phyloP scores from a whole-genome alignment of 2,888 invertebrate genomes.

The Hypsopygia costalis region DNA sequence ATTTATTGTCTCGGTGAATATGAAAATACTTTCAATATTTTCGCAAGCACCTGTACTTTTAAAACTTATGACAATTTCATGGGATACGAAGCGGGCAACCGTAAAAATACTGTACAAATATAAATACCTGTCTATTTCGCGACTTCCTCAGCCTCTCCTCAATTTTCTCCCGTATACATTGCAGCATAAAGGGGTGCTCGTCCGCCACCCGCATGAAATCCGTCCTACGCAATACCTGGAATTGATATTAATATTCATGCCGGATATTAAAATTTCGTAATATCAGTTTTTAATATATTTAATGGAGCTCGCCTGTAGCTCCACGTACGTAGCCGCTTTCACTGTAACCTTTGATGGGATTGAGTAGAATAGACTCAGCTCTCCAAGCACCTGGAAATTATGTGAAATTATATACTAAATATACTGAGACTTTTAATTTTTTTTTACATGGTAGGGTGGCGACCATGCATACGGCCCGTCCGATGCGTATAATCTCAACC shows the following conservation, averaged over 20 bases:
- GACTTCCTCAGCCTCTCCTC: constrained; percentile 37
- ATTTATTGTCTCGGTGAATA: too few species aligned
- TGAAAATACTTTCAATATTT: too few species aligned
- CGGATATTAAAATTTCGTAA: background rate
- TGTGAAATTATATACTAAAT: too few species aligned
- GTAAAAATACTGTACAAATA: too few species aligned
- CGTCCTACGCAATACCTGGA: constrained; percentile 56
- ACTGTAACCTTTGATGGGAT: constrained; percentile 72
- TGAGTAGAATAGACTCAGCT: constrained; percentile 66
- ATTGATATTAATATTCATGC: constrained; percentile 9
- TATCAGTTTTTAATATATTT: constrained; percentile 16
- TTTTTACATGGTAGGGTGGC: too few species aligned
- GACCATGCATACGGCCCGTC: too few species aligned
- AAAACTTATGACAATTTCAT: too few species aligned
- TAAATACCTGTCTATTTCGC: constrained; percentile 44
- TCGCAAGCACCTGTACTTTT: too few species aligned
- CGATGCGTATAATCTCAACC: too few species aligned
- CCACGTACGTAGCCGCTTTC: constrained; percentile 72
- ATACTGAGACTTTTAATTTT: too few species aligned
- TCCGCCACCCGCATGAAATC: constrained; percentile 64
- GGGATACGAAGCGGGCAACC: too few species aligned
- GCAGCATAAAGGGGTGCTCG: constrained; percentile 51
- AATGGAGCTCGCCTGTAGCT: constrained; percentile 50
- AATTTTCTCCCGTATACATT: constrained; percentile 43
- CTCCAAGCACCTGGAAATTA: constrained; percentile 61